These are phyloP conservation scores for Emmelina monodactyla DNA, from an alignment of 2,888 invertebrate species.

Conservation along the genomic window DNA sequence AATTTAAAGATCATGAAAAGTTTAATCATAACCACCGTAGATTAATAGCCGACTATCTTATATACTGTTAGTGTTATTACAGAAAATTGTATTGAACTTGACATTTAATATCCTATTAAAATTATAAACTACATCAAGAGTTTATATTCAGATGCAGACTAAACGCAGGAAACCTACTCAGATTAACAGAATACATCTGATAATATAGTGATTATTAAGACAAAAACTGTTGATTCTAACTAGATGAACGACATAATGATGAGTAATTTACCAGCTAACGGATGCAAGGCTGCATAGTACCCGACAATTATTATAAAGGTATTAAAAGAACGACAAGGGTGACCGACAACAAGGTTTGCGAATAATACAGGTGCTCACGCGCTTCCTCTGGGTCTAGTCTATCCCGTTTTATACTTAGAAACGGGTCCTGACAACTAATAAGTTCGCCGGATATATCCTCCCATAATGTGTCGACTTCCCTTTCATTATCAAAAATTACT, in stretches of 20 bases:
- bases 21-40: no score
- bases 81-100: no score
- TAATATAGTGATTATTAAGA: not conserved
- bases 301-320: conserved; percentile 45
- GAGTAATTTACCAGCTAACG: conserved; percentile 39
- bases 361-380: conserved; percentile 39
- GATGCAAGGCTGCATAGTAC: conserved; percentile 40
- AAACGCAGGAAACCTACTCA: not conserved
- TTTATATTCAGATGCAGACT: no score
- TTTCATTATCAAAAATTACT: conserved; percentile 55
- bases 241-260: conserved; percentile 38
- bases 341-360: conserved; percentile 36
- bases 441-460: conserved; percentile 49
- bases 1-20: no score
- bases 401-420: conserved; percentile 31
- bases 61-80: no score
- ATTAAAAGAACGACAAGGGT: conserved; percentile 26
- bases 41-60: no score
- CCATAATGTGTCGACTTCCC: conserved; percentile 45
- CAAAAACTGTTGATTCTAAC: conserved; percentile 12
- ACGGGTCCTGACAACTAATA: conserved; percentile 44
- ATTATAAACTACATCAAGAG: no score
- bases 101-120: no score
- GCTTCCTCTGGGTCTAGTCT: conserved; percentile 38
- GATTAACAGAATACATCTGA: not conserved